phyloP scores from a whole-genome alignment of 30 jellyfish, hydroid and myxozoan species.

The Cassiopea andromeda region DNA sequence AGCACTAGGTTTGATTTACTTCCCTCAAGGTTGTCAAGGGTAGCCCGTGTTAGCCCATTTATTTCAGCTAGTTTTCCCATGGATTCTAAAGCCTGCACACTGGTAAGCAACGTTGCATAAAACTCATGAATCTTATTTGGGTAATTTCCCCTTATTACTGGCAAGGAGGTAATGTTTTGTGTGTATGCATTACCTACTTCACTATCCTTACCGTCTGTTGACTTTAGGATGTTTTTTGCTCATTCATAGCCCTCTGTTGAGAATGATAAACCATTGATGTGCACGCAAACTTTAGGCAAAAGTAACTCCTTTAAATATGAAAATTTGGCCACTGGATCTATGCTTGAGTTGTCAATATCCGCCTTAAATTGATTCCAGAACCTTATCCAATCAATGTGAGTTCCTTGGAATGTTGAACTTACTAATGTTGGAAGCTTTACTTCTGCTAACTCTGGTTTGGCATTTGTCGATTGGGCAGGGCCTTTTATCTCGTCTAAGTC shows the following conservation, averaged over 20 bases:
- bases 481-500: constrained; percentile 34
- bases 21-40: constrained; percentile 74
- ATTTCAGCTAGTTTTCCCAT: constrained; percentile 64
- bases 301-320: constrained; percentile 71
- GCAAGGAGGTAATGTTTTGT: constrained; percentile 68
- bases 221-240: constrained; percentile 63
- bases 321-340: constrained; percentile 60
- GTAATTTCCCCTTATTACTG: constrained; percentile 40
- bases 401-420: constrained; percentile 61
- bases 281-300: constrained; percentile 43
- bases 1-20: constrained; percentile 63
- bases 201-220: constrained; percentile 72
- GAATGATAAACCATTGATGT: constrained; percentile 64
- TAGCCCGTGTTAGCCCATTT: constrained; percentile 54
- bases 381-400: constrained; percentile 74
- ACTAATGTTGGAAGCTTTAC: constrained; percentile 67
- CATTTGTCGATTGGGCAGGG: constrained; percentile 33
- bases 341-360: constrained; percentile 55
- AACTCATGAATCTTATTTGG: constrained; percentile 38
- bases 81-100: constrained; percentile 72
- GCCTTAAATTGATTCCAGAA: constrained; percentile 77
- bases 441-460: constrained; percentile 16
- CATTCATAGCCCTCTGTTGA: constrained; percentile 80
- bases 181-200: constrained; percentile 73
- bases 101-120: constrained; percentile 31